Percentiles rank a stretch among this genome's conserved stretches.
phyloP scores from a whole-genome alignment of 2,113 vertebrate species.

The Noturus placidus region DNA sequence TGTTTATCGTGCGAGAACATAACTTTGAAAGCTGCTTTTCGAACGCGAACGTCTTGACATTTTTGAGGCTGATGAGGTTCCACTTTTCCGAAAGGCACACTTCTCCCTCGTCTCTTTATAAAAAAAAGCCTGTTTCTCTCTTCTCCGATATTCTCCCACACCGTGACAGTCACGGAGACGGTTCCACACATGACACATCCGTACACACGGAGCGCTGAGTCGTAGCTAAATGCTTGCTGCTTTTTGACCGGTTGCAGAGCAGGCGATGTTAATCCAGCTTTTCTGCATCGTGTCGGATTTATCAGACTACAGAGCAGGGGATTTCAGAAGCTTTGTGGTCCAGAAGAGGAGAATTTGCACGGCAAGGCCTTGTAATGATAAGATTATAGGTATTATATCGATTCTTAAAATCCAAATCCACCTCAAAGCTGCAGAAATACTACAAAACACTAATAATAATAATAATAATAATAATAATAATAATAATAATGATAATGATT shows the following conservation, averaged over 20 bases:
- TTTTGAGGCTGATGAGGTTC: not conserved
- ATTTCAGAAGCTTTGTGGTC: not conserved
- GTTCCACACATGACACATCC: not conserved
- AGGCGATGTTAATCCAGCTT: not conserved
- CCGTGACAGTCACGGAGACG: constrained; percentile 26
- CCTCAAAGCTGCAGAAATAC: not conserved
- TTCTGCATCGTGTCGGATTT: constrained; percentile 3
- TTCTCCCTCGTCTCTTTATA: not conserved
- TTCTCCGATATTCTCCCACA: constrained; percentile 16
- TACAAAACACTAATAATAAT: not conserved
- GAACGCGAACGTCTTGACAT: not conserved
- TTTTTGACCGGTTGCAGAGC: constrained; percentile 37
- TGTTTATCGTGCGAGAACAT: no score
- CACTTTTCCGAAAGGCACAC: not conserved
- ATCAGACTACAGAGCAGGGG: not conserved
- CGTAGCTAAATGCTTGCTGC: constrained; percentile 31
- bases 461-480: not conserved
- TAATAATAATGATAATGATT: not conserved
- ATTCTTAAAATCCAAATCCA: constrained; percentile 5
- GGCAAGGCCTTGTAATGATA: not conserved
- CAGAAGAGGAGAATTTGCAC: not conserved
- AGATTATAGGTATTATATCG: not conserved
- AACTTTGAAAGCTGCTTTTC: not conserved
- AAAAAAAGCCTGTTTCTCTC: not conserved
- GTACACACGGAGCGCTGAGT: not conserved